Percentiles rank a stretch among this genome's conserved stretches.
These are phyloP conservation scores for Bubo blakistoni DNA, from an alignment of 2,113 vertebrate genomes.

Conservation along the genomic window DNA sequence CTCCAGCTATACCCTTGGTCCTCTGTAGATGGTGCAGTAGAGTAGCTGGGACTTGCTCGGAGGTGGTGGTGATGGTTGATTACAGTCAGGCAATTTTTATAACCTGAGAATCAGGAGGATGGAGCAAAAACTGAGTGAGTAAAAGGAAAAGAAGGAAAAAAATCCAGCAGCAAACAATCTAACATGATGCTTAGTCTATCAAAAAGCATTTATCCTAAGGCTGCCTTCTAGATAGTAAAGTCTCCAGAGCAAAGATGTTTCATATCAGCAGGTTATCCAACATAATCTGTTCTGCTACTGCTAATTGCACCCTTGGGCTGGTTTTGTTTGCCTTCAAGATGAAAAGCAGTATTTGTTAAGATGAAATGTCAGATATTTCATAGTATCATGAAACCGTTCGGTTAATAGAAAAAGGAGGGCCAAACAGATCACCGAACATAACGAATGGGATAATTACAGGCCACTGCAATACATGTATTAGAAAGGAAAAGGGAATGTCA, in stretches of 20 bases:
- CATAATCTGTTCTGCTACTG: background rate
- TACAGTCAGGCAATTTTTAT: slow-evolving; percentile 76
- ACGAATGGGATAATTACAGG: background rate
- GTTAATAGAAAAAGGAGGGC: background rate
- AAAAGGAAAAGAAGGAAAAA: background rate
- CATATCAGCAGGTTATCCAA: background rate
- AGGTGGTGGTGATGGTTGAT: slow-evolving; percentile 70
- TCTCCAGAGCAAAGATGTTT: background rate
- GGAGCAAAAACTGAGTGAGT: background rate
- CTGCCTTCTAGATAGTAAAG: background rate
- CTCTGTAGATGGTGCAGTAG: slow-evolving; percentile 68
- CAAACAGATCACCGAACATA: background rate
- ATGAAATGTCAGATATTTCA: background rate
- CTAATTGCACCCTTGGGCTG: background rate
- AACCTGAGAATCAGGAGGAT: slow-evolving; percentile 63
- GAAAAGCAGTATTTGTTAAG: background rate
- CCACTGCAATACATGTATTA: background rate
- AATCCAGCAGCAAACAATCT: background rate
- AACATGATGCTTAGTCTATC: background rate
- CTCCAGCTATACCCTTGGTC: slow-evolving; percentile 77
- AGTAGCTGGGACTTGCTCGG: slow-evolving; percentile 73
- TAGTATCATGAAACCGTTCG: background rate
- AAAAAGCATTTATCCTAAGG: background rate
- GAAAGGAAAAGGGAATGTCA: background rate
- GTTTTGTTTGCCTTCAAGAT: background rate